A percentile compares a stretch with the other conserved stretches of the same genome.
phyloP scores from a whole-genome alignment of 1,140 invertebrate genomes.

The Catajapyx aquilonaris region DNA sequence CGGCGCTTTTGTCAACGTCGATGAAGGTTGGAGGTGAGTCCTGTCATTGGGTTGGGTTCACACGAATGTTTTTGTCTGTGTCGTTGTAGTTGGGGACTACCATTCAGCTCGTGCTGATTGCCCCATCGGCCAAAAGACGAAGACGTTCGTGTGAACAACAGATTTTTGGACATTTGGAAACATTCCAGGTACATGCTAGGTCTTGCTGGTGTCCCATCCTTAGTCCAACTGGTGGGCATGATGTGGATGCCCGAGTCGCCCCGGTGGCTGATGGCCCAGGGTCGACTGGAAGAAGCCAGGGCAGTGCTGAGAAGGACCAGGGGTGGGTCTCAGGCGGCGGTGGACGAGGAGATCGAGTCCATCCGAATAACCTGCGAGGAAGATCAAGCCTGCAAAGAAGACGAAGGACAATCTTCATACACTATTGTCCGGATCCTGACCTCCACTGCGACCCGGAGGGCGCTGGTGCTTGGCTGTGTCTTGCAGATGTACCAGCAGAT shows the following conservation, averaged over 20 bases:
- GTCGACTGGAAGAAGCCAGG: constrained; percentile 19
- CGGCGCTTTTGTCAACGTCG: constrained; percentile 25
- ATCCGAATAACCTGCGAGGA: constrained; percentile 16
- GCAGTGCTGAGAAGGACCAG: constrained; percentile 22
- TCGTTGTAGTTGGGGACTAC: no score
- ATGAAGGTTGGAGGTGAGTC: constrained; percentile 34
- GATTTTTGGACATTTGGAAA: no score
- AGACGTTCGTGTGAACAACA: no score
- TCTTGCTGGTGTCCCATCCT: constrained; percentile 31
- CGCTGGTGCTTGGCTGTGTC: constrained; percentile 33
- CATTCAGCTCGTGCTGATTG: no score
- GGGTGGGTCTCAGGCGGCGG: constrained; percentile 13
- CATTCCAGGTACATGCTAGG: constrained; percentile 35
- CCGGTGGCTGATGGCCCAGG: constrained; percentile 28
- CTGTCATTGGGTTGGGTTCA: no score
- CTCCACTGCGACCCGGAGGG: constrained; percentile 23
- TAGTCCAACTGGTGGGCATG: constrained; percentile 35
- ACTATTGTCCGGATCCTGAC: constrained; percentile 24
- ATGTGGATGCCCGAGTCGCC: constrained; percentile 38
- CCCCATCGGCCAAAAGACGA: no score
- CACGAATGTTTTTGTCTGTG: no score
- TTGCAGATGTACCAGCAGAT: constrained; percentile 36
- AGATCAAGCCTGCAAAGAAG: no score
- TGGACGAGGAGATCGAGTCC: constrained; percentile 18
- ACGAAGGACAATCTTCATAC: no score